phyloP scores from a whole-genome alignment of 30 jellyfish, hydroid and myxozoan species.

The Mastigias papua region DNA sequence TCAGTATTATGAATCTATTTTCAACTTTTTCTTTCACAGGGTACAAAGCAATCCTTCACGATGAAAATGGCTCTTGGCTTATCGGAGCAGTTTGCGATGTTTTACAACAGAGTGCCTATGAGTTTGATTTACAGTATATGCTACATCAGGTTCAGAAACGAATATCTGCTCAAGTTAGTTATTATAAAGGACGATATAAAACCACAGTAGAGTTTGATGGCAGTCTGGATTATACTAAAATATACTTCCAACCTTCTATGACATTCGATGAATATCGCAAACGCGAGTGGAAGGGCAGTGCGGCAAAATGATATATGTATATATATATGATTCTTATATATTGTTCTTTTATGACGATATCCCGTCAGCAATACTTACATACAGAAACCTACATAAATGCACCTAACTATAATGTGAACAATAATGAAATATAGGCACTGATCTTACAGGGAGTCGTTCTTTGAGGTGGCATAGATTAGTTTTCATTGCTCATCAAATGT shows the following conservation, averaged over 20 bases:
- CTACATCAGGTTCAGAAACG: background rate
- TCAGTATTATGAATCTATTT: no score
- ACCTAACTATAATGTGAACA: no score
- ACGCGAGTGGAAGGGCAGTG: background rate
- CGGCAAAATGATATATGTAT: background rate
- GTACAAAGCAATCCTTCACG: conserved; percentile 11
- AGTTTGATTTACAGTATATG: conserved; percentile 13
- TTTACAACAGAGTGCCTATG: conserved; percentile 15
- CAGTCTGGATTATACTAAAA: background rate
- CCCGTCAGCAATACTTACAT: no score
- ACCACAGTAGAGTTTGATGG: conserved; percentile 2
- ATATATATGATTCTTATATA: no score
- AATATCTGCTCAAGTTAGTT: background rate
- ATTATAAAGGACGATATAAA: background rate
- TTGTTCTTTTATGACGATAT: no score
- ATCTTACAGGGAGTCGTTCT: no score
- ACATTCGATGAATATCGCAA: background rate
- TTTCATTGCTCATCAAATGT: no score
- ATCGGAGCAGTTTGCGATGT: conserved; percentile 49
- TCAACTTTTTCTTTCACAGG: conserved; percentile 3
- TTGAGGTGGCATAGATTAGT: no score
- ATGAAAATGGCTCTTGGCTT: conserved; percentile 50
- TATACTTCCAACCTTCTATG: background rate
- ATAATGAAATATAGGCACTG: no score
- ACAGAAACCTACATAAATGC: no score